Base-by-base conservation (phyloP, 2,797 vertebrate genomes). In the Australoheros facetus region DNA sequence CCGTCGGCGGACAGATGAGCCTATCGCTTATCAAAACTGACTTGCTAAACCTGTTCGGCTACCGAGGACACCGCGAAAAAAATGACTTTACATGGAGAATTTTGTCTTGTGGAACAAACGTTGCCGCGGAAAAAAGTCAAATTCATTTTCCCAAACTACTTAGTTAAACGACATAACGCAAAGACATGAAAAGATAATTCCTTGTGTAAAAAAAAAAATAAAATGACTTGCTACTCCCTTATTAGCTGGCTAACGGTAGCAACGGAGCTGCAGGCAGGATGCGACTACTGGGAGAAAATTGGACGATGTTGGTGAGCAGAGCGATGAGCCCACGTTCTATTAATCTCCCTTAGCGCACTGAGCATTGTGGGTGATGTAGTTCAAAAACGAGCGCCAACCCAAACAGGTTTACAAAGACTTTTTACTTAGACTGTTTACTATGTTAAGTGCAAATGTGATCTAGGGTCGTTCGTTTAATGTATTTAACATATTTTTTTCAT, bases 321-420 rank as follows among this genome's bases (percentile, higher is more conserved):
- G 59, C 73, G 84, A 89, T n/a, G 55, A 56, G 1, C 75, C 85
- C 2, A 11, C n/a, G 1, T 54, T 90, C 84, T 76, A 87, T 79
- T 92, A 56, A 56, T 42, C 66, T 71, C 5, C 66, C 88, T 79
- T 21, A 26, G 4, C 0, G 32, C 28, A 2, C 26, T 3, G 42
- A 58, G 89, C 16, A 85, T 91, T 75, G 0, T 91, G 91, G 92
- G 90, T 30, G 7, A 84, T 83, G 88, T 42, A 84, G 92, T 84
- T 78, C 5, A 17, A 17, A 37, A 16, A 58, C 39, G 21, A 10
- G 37, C 13, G 21, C 37, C 39, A 23, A 28, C 26, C 14, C 39
- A 48, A 66, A 19, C 39, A 19, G 26, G 16, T 0, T 64, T 64
- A 13, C 23, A 64, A 10, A 64, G 21, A 64, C 23, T 23, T 23